phyloP scores from a whole-genome alignment of 1,140 invertebrate genomes.

The Xylocopa sonorina region DNA sequence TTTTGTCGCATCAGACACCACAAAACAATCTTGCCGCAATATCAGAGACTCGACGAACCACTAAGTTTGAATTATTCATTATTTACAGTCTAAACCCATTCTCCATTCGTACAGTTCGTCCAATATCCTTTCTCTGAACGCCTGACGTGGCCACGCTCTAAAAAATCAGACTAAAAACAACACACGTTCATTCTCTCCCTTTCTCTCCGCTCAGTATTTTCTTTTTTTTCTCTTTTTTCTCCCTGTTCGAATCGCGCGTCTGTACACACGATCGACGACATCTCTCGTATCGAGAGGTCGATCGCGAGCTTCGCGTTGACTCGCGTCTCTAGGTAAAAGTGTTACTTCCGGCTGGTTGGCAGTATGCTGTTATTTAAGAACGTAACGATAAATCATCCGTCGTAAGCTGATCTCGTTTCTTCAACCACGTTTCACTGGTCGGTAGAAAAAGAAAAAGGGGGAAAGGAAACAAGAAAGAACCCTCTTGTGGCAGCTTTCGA shows the following conservation, averaged over 20 bases:
- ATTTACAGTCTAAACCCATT: slow-evolving; percentile 61
- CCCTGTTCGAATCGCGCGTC: slow-evolving; percentile 20
- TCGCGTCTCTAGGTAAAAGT: background rate
- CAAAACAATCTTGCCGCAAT: background rate
- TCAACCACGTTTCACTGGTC: background rate
- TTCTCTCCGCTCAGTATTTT: too few species aligned
- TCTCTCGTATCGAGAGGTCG: background rate
- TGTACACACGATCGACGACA: slow-evolving; percentile 30
- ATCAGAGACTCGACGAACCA: slow-evolving; percentile 51
- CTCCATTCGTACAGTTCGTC: slow-evolving; percentile 11
- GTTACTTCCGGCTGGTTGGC: slow-evolving; percentile 42
- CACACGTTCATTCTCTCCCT: background rate
- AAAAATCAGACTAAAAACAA: slow-evolving; percentile 32
- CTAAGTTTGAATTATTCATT: slow-evolving; percentile 60
- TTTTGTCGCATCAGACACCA: slow-evolving; percentile 17
- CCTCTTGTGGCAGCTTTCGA: background rate
- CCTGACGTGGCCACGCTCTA: background rate
- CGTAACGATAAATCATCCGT: slow-evolving; percentile 39
- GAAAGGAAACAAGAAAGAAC: too few species aligned
- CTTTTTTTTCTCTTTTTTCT: background rate
- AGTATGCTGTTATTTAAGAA: slow-evolving; percentile 56
- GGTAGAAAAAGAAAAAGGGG: too few species aligned
- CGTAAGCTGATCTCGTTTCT: slow-evolving; percentile 5
- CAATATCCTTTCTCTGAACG: background rate
- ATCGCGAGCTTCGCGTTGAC: slow-evolving; percentile 17